These are phyloP conservation scores for Gymnocephalus cernua DNA, from an alignment of 2,113 vertebrate genomes.

Conservation along the genomic window DNA sequence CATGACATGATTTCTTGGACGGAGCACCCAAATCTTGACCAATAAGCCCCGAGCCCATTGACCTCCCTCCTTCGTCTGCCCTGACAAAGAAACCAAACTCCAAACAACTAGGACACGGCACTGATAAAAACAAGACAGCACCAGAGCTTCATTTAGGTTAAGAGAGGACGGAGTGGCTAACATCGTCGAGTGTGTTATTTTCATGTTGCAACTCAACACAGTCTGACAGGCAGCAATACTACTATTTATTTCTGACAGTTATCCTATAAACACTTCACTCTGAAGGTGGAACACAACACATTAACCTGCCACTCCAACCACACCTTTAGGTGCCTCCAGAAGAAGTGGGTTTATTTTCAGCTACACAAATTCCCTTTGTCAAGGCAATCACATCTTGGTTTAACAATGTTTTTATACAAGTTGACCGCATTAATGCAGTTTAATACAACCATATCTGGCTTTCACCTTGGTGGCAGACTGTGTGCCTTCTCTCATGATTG, in stretches of 20 bases:
- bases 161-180: not conserved
- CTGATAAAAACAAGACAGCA: conserved; percentile 16
- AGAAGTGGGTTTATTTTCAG: conserved; percentile 3
- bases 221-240: not conserved
- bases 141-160: not conserved
- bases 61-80: not conserved
- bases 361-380: conserved; percentile 6
- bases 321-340: conserved; percentile 9
- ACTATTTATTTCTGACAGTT: conserved; percentile 48
- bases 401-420: not conserved
- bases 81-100: conserved; percentile 54
- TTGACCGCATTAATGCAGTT: conserved; percentile 6
- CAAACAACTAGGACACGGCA: conserved; percentile 43
- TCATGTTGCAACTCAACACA: conserved; percentile 17
- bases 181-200: not conserved
- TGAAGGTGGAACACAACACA: conserved; percentile 51
- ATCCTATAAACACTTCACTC: conserved; percentile 41
- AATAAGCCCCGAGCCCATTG: conserved; percentile 38
- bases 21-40: conserved; percentile 44
- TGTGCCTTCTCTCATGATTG: conserved; percentile 8
- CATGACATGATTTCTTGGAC: conserved; percentile 59
- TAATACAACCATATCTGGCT: not conserved
- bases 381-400: not conserved
- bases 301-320: conserved; percentile 37
- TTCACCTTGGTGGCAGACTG: conserved; percentile 21